Base-by-base conservation (phyloP, 2,888 invertebrate genomes). In the Dorcus hopei region DNA sequence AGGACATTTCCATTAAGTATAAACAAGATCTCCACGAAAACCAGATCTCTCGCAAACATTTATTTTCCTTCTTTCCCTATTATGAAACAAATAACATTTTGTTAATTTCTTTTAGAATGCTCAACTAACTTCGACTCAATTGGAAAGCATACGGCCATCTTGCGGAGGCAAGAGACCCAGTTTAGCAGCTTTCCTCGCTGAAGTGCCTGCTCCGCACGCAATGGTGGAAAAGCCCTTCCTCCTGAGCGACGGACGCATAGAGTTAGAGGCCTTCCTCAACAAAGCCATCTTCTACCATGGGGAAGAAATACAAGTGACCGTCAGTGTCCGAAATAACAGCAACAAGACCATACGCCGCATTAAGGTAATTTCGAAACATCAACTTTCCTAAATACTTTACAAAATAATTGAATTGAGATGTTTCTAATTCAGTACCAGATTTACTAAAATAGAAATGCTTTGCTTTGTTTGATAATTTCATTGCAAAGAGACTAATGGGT, bases 271-370 rank as follows among this genome's bases (percentile, higher is more conserved):
- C 2, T 87, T 87, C 72, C 80, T 95, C 68, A 90, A 94, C 78
- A 90, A 89, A 71, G 87, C 89, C 33, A 87, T 88, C 70, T 94
- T 93, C 77, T 87, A 88, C 3, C 93, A 93, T 72, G 93, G 91
- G 4, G 93, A 94, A 72, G 84, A 88, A 38, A 84, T 95, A 64
- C 82, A 83, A 65, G 90, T 93, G 5, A 86, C 85, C 68, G 86
- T 93, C 40, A 82, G 85, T 64, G 83, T 94, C 59, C 85, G 84
- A 67, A 94, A 95, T 77, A 88, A 89, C 72, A 93, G 92, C 69
- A 89, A 87, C 73, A 93, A 91, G 77, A 92, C 91, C 53, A 89
- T 94, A 11, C 84, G 90, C 63, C 84, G 91, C 72, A 87, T 94
- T 71, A 88, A 93, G 88, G 93, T 93, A 77, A 14, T 41, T 33